Conservation (phyloP, 2,797 vertebrate species). For the Ambastaia sidthimunki region DNA sequence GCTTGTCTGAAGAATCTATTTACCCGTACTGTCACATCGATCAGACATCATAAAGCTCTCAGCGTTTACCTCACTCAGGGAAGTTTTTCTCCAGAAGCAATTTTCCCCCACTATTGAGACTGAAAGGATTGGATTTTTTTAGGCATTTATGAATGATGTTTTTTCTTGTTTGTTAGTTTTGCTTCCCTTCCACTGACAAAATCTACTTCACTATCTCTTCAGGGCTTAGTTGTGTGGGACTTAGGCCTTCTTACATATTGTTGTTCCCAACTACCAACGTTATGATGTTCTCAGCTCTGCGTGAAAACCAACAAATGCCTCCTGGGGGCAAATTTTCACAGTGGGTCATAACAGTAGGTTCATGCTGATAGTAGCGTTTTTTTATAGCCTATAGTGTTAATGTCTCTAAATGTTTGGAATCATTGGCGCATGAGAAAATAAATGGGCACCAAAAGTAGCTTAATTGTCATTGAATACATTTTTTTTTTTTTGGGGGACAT, state of each 20-base stretch:
- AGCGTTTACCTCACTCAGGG: not conserved
- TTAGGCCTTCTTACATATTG: slow-evolving; percentile 39
- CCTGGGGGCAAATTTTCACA: slow-evolving; percentile 27
- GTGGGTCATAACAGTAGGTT: slow-evolving; percentile 35
- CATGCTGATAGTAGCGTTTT: slow-evolving; percentile 3
- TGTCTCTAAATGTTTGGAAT: not conserved
- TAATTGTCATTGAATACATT: too few species aligned
- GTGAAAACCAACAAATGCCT: slow-evolving; percentile 44
- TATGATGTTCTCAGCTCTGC: slow-evolving; percentile 10
- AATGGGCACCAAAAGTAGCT: not conserved
- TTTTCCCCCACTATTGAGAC: slow-evolving; percentile 10
- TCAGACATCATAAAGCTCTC: slow-evolving; percentile 20
- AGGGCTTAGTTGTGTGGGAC: slow-evolving; percentile 24
- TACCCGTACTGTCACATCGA: slow-evolving; percentile 18
- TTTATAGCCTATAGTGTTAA: not conserved
- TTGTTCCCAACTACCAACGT: not conserved
- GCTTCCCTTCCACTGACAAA: slow-evolving; percentile 33
- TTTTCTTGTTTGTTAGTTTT: slow-evolving; percentile 6
- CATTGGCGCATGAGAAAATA: not conserved
- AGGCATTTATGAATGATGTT: slow-evolving; percentile 20
- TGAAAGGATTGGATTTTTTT: slow-evolving; percentile 31
- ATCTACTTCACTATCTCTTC: slow-evolving; percentile 50
- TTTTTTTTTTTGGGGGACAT: too few species aligned
- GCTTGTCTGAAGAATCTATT: slow-evolving; percentile 23
- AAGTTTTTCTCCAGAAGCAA: slow-evolving; percentile 18